Evolutionary conservation across 2,888 invertebrate genomes (phyloP), one percentile per base, ranked within the genome.

Genomic region (Crossocerus cetratus): DNA sequence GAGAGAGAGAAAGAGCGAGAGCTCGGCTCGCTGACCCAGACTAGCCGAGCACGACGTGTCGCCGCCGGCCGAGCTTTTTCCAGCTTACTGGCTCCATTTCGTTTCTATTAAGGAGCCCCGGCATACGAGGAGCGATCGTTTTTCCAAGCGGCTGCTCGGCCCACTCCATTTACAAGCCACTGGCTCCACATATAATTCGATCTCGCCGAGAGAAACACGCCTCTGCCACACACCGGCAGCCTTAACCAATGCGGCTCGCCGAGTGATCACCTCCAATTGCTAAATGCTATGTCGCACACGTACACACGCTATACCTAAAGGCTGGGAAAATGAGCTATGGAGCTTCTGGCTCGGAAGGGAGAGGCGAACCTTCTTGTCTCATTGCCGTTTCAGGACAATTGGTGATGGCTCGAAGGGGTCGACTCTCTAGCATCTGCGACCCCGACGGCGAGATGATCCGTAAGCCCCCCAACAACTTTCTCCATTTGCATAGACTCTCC

Each of bases 361-460:
- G 32, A 32, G 3, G 32, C 32, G 32, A 32, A 32, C 32, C 59
- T 74, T 65, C 59, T 76, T 74, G 67, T 74, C 53, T 75, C 80
- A 63, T 75, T 81, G 82, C 86, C 75, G 82, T 90, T 89, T 67
- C 90, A 90, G 90, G 90, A 79, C 88, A 87, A 83, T 82, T 88
- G 85, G 80, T 89, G 88, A 85, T 90, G 88, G 83, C 87, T 72
- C 86, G 90, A 76, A 87, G 90, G 86, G 89, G 89, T 87, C 89
- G 90, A 69, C 88, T 90, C 73, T 87, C 89, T 84, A 94, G 94
- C 92, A 93, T 94, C 87, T 93, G 94, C 78, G 94, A 94, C 90
- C 84, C 87, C 80, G 94, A 94, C 85, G 94, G 94, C 86, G 94
- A 94, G 77, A 87, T 86, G 91, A 93, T 93, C 93, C 93, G 94